Evolutionary conservation across 2,888 invertebrate genomes (phyloP).

Genomic region (Taphrorychus bicolor): DNA sequence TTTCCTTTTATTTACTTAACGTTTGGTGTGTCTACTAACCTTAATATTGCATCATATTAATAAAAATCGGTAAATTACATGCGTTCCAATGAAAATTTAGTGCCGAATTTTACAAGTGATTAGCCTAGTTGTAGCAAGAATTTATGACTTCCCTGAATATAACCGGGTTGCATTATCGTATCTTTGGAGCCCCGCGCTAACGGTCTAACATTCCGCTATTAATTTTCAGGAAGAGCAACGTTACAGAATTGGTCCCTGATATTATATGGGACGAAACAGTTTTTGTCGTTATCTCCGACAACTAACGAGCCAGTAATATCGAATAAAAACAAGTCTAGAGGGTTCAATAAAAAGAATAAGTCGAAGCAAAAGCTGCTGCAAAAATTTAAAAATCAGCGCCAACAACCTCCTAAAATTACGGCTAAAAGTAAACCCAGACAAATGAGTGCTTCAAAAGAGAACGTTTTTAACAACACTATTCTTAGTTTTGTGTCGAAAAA

Average conservation of each 20-base stretch:
- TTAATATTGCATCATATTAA: no score
- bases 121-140: neutral
- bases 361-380: slow-evolving; percentile 51
- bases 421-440: slow-evolving; percentile 48
- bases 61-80: no score
- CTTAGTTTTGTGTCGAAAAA: slow-evolving; percentile 43
- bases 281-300: slow-evolving; percentile 49
- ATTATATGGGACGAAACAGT: slow-evolving; percentile 85
- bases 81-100: neutral
- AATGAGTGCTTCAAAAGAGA: slow-evolving; percentile 40
- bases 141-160: neutral
- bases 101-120: neutral
- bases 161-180: slow-evolving; percentile 12
- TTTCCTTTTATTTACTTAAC: neutral
- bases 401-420: slow-evolving; percentile 46
- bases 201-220: slow-evolving; percentile 14
- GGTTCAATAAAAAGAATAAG: slow-evolving; percentile 60
- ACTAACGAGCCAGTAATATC: slow-evolving; percentile 47
- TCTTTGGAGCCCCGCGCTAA: neutral
- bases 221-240: slow-evolving; percentile 79
- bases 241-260: slow-evolving; percentile 94
- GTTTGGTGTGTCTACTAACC: no score
- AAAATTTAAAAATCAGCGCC: slow-evolving; percentile 43
- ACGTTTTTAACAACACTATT: slow-evolving; percentile 43
- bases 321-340: slow-evolving; percentile 61